These are phyloP conservation scores for Lutraria lutraria DNA, from an alignment of 2,888 invertebrate species.

Conservation along the genomic window DNA sequence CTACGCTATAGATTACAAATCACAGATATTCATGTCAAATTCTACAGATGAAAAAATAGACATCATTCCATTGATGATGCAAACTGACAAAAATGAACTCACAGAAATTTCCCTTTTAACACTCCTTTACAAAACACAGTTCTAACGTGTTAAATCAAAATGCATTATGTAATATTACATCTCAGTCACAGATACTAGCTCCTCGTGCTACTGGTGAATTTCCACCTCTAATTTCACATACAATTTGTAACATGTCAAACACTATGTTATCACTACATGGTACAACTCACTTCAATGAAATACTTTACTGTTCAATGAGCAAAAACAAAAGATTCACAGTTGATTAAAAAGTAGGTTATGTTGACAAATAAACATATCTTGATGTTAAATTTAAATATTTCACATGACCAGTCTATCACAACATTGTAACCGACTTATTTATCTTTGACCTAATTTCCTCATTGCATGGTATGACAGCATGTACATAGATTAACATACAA, in stretches of 20 bases:
- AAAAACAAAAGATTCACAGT: not conserved
- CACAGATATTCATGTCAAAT: no score
- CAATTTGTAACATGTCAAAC: not conserved
- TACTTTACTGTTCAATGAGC: not conserved
- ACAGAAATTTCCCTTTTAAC: no score
- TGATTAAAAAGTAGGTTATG: conserved; percentile 6
- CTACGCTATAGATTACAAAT: no score
- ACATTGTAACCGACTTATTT: not conserved
- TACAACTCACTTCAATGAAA: not conserved
- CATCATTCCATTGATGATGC: no score
- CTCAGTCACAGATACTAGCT: not conserved
- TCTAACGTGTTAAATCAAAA: not conserved
- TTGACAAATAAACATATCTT: not conserved
- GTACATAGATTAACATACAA: conserved; percentile 12
- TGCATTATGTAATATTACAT: not conserved
- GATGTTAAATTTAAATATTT: not conserved
- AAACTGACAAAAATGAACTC: no score
- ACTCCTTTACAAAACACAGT: not conserved
- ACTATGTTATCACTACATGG: not conserved
- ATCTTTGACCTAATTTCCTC: not conserved
- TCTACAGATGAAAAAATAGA: no score
- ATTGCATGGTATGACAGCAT: not conserved
- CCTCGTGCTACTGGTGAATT: not conserved
- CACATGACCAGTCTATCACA: not conserved
- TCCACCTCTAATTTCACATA: not conserved